These are phyloP conservation scores for Telenomus remus DNA, from an alignment of 1,140 invertebrate genomes.

Conservation along the genomic window DNA sequence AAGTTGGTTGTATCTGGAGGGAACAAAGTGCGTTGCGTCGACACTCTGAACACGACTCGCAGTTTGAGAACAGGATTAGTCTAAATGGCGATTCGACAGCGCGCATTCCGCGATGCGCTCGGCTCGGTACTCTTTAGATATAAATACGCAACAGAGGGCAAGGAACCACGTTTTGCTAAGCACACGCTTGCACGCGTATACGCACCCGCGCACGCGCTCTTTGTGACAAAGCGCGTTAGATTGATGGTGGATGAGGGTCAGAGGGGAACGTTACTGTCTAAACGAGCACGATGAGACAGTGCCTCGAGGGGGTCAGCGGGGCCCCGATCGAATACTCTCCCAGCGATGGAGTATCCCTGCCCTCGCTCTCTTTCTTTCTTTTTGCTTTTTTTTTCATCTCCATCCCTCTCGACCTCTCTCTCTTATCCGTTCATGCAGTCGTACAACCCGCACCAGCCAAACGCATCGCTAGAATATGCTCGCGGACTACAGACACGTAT, in stretches of 20 bases:
- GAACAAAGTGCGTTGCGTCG: conserved; percentile 42
- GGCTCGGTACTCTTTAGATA: conserved; percentile 58
- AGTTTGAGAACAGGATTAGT: conserved; percentile 51
- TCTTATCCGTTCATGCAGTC: conserved; percentile 42
- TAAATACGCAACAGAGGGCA: conserved; percentile 62
- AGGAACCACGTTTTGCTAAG: conserved; percentile 60
- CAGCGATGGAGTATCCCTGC: background rate
- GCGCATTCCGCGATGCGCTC: conserved; percentile 56
- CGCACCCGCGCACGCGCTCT: conserved; percentile 67
- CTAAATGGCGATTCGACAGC: conserved; percentile 59
- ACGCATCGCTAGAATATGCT: conserved; percentile 51
- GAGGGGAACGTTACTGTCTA: conserved; percentile 48
- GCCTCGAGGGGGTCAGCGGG: conserved; percentile 23
- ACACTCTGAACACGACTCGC: conserved; percentile 53
- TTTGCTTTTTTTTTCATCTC: background rate
- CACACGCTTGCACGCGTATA: conserved; percentile 49
- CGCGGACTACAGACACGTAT: conserved; percentile 28
- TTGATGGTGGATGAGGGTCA: conserved; percentile 50
- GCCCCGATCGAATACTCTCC: conserved; percentile 24
- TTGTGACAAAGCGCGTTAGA: conserved; percentile 65
- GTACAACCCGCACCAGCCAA: conserved; percentile 36
- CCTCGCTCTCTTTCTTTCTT: background rate
- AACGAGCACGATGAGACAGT: conserved; percentile 31
- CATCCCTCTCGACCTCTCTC: background rate
- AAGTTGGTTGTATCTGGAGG: conserved; percentile 20